phyloP scores from a whole-genome alignment of 35 echinoderm and acorn worm genomes.

The Ophiothrix spiculata region DNA sequence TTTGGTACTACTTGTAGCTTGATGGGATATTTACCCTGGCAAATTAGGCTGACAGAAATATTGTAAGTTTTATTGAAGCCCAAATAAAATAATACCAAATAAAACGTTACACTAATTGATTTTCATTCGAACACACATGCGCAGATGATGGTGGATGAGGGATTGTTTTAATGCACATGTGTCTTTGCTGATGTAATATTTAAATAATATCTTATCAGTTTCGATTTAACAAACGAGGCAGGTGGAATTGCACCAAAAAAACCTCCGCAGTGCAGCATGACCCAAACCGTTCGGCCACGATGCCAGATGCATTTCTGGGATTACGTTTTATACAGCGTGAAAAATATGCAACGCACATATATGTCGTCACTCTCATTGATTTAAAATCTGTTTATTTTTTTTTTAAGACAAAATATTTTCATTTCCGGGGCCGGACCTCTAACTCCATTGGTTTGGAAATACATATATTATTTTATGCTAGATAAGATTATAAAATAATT shows the following conservation, averaged over 20 bases:
- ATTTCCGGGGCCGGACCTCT: not conserved
- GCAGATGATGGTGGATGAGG: not conserved
- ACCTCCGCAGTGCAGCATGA: not conserved
- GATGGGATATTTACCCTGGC: conserved; percentile 26
- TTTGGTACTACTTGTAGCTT: conserved; percentile 25
- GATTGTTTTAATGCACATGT: not conserved
- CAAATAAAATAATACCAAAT: not conserved
- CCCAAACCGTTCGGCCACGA: not conserved
- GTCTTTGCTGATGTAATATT: not conserved
- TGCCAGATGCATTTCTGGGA: not conserved
- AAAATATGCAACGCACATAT: not conserved
- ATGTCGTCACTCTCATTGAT: not conserved
- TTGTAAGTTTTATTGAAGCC: conserved; percentile 23
- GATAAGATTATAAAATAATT: not conserved
- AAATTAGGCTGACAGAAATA: conserved; percentile 34
- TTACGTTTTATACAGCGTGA: not conserved
- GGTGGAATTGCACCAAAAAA: not conserved
- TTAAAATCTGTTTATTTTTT: not conserved
- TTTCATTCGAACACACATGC: not conserved
- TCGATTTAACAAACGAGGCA: not conserved
- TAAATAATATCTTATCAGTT: not conserved
- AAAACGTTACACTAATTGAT: no score
- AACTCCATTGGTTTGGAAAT: not conserved
- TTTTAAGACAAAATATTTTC: not conserved
- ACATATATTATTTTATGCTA: not conserved